These are phyloP conservation scores for Tetragonula clypearis DNA, from an alignment of 1,140 invertebrate genomes.

Conservation along the genomic window DNA sequence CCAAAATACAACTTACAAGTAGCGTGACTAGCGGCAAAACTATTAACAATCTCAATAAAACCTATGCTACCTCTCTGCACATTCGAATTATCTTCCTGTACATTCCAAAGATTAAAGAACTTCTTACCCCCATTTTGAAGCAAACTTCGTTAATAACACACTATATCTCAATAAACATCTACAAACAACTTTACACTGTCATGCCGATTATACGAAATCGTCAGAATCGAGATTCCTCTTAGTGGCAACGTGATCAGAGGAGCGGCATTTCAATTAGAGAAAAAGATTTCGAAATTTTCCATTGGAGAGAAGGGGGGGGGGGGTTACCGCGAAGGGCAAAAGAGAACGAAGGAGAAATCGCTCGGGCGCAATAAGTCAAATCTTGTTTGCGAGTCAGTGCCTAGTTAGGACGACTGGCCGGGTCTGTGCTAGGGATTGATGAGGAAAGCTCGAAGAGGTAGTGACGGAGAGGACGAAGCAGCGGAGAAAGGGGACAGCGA, in stretches of 20 bases:
- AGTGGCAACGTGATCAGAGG: slow-evolving; percentile 5
- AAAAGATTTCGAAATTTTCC: slow-evolving; percentile 58
- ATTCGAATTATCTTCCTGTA: background rate
- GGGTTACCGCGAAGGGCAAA: slow-evolving; percentile 19
- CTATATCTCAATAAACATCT: background rate
- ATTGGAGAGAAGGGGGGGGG: background rate
- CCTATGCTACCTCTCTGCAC: background rate
- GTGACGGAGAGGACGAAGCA: slow-evolving; percentile 40
- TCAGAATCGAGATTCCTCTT: background rate
- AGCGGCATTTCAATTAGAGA: slow-evolving; percentile 41
- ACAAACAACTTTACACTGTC: no score
- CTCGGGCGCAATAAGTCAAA: slow-evolving; percentile 80
- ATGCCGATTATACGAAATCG: background rate
- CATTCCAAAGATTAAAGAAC: no score
- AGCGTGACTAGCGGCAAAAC: background rate
- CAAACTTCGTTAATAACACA: background rate
- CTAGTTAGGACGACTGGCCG: slow-evolving; percentile 75
- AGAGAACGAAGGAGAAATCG: slow-evolving; percentile 69
- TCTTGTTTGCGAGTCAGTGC: slow-evolving; percentile 79
- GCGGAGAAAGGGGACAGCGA: slow-evolving; percentile 5
- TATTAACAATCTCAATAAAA: background rate
- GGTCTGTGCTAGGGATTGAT: slow-evolving; percentile 68
- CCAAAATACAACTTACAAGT: background rate
- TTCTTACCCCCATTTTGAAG: background rate
- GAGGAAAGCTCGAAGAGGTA: slow-evolving; percentile 62